Percentiles rank a stretch among this genome's conserved stretches.
phyloP scores from a whole-genome alignment of 2,797 vertebrate species.

The Trachurus trachurus region DNA sequence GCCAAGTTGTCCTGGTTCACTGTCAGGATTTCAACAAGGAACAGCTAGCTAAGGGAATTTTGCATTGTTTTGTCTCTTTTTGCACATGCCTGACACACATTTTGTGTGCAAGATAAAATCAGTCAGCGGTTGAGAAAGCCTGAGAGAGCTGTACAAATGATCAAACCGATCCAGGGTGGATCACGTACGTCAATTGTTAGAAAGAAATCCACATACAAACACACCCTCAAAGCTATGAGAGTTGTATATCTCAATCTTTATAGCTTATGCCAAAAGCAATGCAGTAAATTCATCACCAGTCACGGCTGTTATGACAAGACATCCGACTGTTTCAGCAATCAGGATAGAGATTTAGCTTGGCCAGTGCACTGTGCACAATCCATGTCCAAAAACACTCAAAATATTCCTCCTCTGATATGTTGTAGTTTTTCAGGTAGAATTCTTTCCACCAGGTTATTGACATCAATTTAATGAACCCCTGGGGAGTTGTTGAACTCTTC shows the following conservation, averaged over 20 bases:
- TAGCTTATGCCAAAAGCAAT: conserved; percentile 37
- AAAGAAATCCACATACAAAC: conserved; percentile 16
- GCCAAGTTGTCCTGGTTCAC: conserved; percentile 48
- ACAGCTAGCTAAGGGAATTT: conserved; percentile 24
- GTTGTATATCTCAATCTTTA: conserved; percentile 18
- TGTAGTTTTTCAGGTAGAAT: conserved; percentile 49
- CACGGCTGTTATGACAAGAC: conserved; percentile 56
- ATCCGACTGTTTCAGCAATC: conserved; percentile 70
- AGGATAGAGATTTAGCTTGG: conserved; percentile 69
- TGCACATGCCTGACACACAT: conserved; percentile 38
- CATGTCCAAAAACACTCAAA: conserved; percentile 58
- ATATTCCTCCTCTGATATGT: conserved; percentile 45
- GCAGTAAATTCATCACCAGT: conserved; percentile 58
- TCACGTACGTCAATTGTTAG: conserved; percentile 7
- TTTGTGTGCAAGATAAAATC: conserved; percentile 34
- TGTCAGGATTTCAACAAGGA: conserved; percentile 16
- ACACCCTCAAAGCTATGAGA: conserved; percentile 9
- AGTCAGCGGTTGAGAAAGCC: background rate
- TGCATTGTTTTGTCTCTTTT: conserved; percentile 44
- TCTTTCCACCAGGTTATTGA: conserved; percentile 61
- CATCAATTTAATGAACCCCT: conserved; percentile 29
- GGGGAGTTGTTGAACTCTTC: conserved; percentile 40
- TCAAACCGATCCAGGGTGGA: conserved; percentile 10
- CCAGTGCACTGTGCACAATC: conserved; percentile 26
- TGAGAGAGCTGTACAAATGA: conserved; percentile 5